These are phyloP conservation scores for Opisthograptis luteolata DNA, from an alignment of 2,888 invertebrate species.

Conservation along the genomic window DNA sequence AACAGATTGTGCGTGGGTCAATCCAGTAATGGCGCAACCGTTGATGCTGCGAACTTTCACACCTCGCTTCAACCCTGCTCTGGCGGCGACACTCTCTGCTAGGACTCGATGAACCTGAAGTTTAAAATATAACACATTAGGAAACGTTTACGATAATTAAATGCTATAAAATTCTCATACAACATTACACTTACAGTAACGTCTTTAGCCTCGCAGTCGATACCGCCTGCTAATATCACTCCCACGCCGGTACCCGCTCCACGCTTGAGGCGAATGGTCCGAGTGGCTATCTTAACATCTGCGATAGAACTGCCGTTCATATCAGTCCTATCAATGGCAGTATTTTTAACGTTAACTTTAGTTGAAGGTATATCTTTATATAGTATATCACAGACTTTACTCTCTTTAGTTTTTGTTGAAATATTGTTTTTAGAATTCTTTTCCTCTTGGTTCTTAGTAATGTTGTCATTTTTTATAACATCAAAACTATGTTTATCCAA, in stretches of 20 bases:
- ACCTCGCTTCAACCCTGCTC: conserved; percentile 94
- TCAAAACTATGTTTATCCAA: conserved; percentile 47
- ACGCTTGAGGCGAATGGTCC: conserved; percentile 64
- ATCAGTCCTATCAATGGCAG: conserved; percentile 42
- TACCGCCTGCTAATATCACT: conserved; percentile 94
- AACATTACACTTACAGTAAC: conserved; percentile 87
- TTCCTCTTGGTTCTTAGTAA: conserved; percentile 42
- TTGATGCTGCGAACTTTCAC: conserved; percentile 96
- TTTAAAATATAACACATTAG: conserved; percentile 6
- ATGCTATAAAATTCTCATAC: conserved; percentile 4
- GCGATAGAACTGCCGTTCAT: conserved; percentile 38
- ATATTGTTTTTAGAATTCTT: conserved; percentile 44
- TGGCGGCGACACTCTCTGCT: conserved; percentile 93
- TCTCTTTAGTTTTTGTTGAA: conserved; percentile 40
- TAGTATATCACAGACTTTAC: conserved; percentile 32
- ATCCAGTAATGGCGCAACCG: conserved; percentile 91
- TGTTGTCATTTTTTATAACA: conserved; percentile 43
- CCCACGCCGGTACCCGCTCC: conserved; percentile 88
- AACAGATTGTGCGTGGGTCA: conserved; percentile 94
- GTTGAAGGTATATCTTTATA: conserved; percentile 41
- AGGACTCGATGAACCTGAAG: conserved; percentile 93
- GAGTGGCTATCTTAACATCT: conserved; percentile 54
- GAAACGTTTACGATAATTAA: conserved; percentile 6
- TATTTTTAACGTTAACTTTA: conserved; percentile 40
- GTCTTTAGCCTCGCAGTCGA: conserved; percentile 96